A percentile compares a stretch with the other conserved stretches of the same genome.
These are phyloP conservation scores for Marmota monax DNA, from an alignment of 2,113 vertebrate species.

Conservation along the genomic window DNA sequence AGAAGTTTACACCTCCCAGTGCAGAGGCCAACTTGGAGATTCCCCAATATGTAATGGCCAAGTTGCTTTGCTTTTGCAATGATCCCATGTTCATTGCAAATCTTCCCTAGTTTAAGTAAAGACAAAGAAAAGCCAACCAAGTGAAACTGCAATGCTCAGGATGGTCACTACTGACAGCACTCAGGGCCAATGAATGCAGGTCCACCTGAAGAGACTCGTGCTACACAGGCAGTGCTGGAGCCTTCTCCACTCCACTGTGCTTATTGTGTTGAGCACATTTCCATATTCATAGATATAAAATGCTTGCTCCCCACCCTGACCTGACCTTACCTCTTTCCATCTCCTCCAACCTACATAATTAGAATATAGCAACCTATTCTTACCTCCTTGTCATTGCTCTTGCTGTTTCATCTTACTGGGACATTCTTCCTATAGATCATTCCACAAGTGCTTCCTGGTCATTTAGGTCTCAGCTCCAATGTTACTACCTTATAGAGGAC, in stretches of 20 bases:
- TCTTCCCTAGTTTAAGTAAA: conserved; percentile 14
- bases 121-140: conserved; percentile 9
- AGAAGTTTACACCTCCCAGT: conserved; percentile 20
- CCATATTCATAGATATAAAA: neutral
- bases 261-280: neutral
- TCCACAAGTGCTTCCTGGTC: neutral
- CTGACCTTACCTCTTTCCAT: neutral
- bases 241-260: neutral
- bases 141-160: neutral
- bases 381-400: neutral
- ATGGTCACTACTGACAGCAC: neutral
- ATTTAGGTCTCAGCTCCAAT: neutral
- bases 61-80: neutral
- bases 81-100: neutral
- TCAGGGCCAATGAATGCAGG: neutral
- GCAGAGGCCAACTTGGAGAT: neutral
- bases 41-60: neutral
- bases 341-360: neutral
- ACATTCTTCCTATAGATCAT: neutral
- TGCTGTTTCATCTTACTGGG: neutral
- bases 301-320: neutral
- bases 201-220: neutral
- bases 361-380: neutral
- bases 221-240: neutral
- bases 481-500: conserved; percentile 12